Conservation (phyloP, 2,888 invertebrate species). For the Odontocerum albicorne region DNA sequence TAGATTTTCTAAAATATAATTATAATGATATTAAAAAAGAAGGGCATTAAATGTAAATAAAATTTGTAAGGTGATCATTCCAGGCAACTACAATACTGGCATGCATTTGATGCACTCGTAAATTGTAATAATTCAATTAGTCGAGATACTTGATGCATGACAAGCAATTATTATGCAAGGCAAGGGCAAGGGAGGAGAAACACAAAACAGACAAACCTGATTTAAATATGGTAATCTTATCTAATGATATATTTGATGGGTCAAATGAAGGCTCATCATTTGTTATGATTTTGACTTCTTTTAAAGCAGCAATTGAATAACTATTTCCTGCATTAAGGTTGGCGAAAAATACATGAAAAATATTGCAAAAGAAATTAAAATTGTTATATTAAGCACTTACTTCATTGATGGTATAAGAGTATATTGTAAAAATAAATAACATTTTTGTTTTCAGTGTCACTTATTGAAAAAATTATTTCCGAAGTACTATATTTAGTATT, state of each 20-base stretch:
- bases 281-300: conserved; percentile 3
- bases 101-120: background rate
- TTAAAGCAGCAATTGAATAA: conserved; percentile 5
- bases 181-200: background rate
- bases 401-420: no score
- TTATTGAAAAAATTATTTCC: no score
- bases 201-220: background rate
- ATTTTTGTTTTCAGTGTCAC: no score
- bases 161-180: background rate
- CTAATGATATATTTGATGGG: conserved; percentile 4
- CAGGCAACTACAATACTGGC: background rate
- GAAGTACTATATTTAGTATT: no score
- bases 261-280: conserved; percentile 8
- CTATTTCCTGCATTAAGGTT: conserved; percentile 36
- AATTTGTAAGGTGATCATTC: background rate
- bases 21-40: background rate
- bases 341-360: conserved; percentile 20
- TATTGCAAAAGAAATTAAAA: background rate
- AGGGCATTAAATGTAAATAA: background rate
- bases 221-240: conserved; percentile 2
- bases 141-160: background rate
- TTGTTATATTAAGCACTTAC: no score
- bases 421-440: no score
- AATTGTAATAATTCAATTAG: background rate
- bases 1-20: conserved; percentile 12